These are phyloP conservation scores for Parauchenoglanis punctatus DNA, from an alignment of 2,797 vertebrate genomes.

Conservation along the genomic window DNA sequence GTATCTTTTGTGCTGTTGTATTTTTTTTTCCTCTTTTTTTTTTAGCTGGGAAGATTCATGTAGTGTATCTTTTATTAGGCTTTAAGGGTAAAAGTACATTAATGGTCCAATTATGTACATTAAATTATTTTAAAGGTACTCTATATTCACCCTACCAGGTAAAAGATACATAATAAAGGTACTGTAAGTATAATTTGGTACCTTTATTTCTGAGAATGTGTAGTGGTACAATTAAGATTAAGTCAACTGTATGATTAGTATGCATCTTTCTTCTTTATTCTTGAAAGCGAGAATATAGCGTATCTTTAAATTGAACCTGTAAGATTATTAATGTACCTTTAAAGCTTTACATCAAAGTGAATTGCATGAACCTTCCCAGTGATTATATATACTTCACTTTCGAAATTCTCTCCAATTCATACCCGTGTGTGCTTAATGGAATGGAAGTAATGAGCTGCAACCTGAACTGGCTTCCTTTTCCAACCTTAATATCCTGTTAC, in stretches of 20 bases:
- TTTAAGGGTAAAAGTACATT: neutral
- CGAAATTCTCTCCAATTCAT: neutral
- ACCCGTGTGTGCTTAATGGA: constrained; percentile 1
- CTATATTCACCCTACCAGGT: neutral
- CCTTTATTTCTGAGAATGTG: neutral
- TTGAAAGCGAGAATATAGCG: neutral
- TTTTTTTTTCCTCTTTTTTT: neutral
- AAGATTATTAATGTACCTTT: neutral
- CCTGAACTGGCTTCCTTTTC: constrained; percentile 10
- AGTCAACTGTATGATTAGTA: neutral
- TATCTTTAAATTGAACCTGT: neutral
- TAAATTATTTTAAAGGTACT: neutral
- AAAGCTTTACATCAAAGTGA: neutral
- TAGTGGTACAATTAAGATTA: neutral
- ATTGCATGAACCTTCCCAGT: neutral
- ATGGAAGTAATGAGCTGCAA: constrained; percentile 6
- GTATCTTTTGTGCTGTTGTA: neutral
- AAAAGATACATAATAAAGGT: neutral
- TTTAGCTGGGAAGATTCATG: neutral
- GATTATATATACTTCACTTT: neutral
- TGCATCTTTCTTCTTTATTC: neutral
- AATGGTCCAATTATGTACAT: neutral
- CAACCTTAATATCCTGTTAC: neutral
- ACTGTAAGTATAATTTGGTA: neutral
- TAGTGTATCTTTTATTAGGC: neutral